A percentile compares a stretch with the other conserved stretches of the same genome.
Evolutionary conservation across 2,797 vertebrate genomes (phyloP).

Genomic region (Artibeus jamaicensis): DNA sequence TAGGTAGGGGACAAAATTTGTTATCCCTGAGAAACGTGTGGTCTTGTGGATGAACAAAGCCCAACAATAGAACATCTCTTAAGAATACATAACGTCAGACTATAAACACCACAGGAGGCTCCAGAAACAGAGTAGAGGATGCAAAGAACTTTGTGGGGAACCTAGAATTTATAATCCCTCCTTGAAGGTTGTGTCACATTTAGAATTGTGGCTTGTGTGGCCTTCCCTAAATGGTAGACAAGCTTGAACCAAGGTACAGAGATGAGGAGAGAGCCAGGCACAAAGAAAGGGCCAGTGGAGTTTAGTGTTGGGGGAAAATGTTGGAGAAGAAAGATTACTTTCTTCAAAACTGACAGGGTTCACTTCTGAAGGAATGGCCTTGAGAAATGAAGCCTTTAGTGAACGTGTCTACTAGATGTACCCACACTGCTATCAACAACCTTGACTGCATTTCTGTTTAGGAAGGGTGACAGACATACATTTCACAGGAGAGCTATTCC

Average conservation of each 20-base stretch:
- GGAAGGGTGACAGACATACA: not conserved
- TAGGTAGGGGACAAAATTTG: not conserved
- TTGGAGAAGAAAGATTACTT: not conserved
- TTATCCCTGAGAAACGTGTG: not conserved
- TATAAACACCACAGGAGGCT: not conserved
- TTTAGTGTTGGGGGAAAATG: not conserved
- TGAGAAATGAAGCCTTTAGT: not conserved
- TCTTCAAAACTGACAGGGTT: not conserved
- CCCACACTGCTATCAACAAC: not conserved
- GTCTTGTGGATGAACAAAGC: not conserved
- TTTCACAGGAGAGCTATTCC: not conserved
- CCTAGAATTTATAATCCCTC: not conserved
- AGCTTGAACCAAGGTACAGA: not conserved
- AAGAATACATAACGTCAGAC: not conserved
- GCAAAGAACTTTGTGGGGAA: not conserved
- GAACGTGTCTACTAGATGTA: accelerated
- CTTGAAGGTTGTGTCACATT: not conserved
- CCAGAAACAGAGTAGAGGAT: not conserved
- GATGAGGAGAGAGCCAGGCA: accelerated
- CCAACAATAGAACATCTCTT: not conserved
- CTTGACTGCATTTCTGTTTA: not conserved
- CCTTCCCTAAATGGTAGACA: not conserved
- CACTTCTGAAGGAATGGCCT: not conserved
- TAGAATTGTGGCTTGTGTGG: not conserved
- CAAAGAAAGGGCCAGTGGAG: not conserved